Percentiles rank a stretch among this genome's conserved stretches.
phyloP scores from a whole-genome alignment of 2,797 vertebrate genomes.

The Moxostoma hubbsi region DNA sequence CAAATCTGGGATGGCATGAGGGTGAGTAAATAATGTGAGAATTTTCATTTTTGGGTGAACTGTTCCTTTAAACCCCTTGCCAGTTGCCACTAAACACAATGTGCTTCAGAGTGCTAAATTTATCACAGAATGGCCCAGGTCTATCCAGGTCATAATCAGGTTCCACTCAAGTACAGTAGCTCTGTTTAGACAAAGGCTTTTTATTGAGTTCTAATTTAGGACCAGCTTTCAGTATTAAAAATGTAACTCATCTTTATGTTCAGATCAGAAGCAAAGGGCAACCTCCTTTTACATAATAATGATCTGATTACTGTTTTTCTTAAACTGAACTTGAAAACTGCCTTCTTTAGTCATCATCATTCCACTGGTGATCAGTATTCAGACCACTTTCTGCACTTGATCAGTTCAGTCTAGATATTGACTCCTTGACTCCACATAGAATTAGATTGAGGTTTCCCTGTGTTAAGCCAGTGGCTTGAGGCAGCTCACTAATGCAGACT shows the following conservation, averaged over 20 bases:
- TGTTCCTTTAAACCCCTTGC: neutral
- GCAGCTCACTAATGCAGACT: constrained; percentile 30
- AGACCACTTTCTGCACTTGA: no score
- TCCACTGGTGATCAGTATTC: no score
- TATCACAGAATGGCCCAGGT: constrained; percentile 56
- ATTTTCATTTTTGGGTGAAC: no score
- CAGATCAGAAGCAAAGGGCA: neutral
- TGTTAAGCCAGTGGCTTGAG: constrained; percentile 34
- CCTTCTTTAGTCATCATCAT: no score
- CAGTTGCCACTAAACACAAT: constrained; percentile 31
- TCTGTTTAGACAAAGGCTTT: constrained; percentile 9
- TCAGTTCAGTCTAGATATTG: constrained; percentile 8
- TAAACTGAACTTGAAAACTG: no score
- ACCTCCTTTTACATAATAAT: constrained; percentile 3
- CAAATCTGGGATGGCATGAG: no score
- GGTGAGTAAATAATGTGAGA: no score
- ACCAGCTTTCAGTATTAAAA: neutral
- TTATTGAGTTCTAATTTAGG: no score
- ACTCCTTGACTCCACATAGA: constrained; percentile 42
- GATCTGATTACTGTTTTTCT: neutral
- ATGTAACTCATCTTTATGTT: neutral
- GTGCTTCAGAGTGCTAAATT: constrained; percentile 56
- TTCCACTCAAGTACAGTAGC: constrained; percentile 33
- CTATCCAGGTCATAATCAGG: constrained; percentile 11
- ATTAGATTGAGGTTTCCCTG: constrained; percentile 20